Evolutionary conservation across 2,113 vertebrate species (phyloP).

Genomic region (Galemys pyrenaicus): DNA sequence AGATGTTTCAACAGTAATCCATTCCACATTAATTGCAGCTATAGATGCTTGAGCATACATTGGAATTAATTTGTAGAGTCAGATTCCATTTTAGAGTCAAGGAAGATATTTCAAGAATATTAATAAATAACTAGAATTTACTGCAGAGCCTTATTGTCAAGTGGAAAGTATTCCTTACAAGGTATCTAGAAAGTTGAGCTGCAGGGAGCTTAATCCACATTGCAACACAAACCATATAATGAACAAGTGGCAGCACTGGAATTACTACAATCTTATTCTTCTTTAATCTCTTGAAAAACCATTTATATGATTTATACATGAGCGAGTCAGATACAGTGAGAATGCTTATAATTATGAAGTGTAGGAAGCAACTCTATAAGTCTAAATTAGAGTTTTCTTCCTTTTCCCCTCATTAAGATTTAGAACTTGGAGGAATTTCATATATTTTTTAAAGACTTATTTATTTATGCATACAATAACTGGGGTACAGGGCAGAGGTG

Average conservation of each 20-base stretch:
- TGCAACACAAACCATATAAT: not conserved
- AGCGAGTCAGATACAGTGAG: not conserved
- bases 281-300: constrained; percentile 46
- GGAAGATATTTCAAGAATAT: constrained; percentile 21
- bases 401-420: not conserved
- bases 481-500: too few species aligned
- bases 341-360: not conserved
- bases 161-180: not conserved
- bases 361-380: not conserved
- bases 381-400: not conserved
- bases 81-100: not conserved
- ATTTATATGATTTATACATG: constrained; percentile 29
- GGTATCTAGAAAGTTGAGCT: constrained; percentile 36
- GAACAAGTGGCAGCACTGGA: constrained; percentile 9
- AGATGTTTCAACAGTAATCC: not conserved
- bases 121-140: constrained; percentile 31
- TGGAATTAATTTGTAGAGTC: not conserved
- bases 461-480: too few species aligned
- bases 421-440: not conserved
- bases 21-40: not conserved
- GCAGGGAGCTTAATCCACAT: not conserved
- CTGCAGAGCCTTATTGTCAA: not conserved
- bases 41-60: not conserved
- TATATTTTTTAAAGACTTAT: not conserved
- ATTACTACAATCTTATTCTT: not conserved